Evolutionary conservation across 2,113 vertebrate species (phyloP), one percentile per base, ranked within the genome.

Genomic region (Pangasianodon hypophthalmus): DNA sequence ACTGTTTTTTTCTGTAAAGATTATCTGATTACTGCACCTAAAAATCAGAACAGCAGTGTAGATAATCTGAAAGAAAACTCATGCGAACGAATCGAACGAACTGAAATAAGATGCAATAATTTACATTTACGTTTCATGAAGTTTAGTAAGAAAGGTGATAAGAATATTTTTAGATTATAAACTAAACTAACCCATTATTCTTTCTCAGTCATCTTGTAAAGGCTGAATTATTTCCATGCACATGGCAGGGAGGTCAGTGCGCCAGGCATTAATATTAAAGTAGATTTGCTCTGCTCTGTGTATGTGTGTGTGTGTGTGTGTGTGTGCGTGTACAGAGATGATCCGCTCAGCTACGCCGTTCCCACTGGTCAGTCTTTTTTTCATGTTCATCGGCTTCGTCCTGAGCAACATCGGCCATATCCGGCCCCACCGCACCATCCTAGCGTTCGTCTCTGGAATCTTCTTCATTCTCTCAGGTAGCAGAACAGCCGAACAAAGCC

Each of bases 301-400:
- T 89, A 44, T 79, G 6, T 9, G 14, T 21, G 92, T 87, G 85
- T 87, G 79, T 84, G 89, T 37, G 46, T 90, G 52, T 82, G 6
- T 16, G 8, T 26, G 92, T 71, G 69, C 88, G 73, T 85, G 62
- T 75, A 4, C n/a, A 99, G 98, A 99, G 93, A 99, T 99, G 98
- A 99, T 99, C 60, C 98, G 98, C 29, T 99, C 98, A 0, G 97
- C 98, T 90, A 99, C 98, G 0, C 98, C 98, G 0, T 99, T 99
- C 94, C 98, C 98, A 0, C 95, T 99, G 93, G 98, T 99, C 95
- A 99, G 98, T 93, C 97, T 99, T 88, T 97, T 99, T 95, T 98
- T 99, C 95, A 99, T 99, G 98, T 99, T 99, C 95, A 97, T 99
- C 0, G 98, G 98, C 50, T 99, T 99, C 91, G 97, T 99, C 77